Base-by-base conservation (phyloP, 2,888 invertebrate species). In the Yponomeuta cagnagella region DNA sequence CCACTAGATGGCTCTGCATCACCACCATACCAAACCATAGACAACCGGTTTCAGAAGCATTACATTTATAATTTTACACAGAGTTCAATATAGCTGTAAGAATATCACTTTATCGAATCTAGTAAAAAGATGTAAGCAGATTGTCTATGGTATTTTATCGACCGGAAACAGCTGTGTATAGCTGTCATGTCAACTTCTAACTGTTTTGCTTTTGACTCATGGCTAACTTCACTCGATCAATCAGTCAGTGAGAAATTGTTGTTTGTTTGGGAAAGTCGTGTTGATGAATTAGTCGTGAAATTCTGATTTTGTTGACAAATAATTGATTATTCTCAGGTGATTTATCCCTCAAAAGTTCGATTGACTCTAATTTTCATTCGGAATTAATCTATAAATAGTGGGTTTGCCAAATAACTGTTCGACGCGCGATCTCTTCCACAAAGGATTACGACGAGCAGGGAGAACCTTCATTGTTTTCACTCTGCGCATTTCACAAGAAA, bases 381-480 rank as follows among this genome's bases (percentile, higher is more conserved):
- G 68, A 48, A 68, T 48, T 37, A 30, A 65, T 9, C 30, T 31
- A 10, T 33, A 65, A 65, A 65, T 10, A 76, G 75, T 74, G 73
- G 72, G 70, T 70, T 74, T 65, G 68, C 30, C 52, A 43, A 37
- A 71, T 69, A 69, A 72, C 74, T 76, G 71, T 78, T 77, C 79
- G 79, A 77, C 43, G 77, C 76, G 78, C 77, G 78, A 76, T 80
- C 81, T 79, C 84, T 86, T 87, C 86, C 85, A 88, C 89, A 89
- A 90, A 90, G 89, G 63, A 70, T 12, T 70, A 37, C 23, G 86
- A 87, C 82, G 81, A 76, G 79, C 78, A 77, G 80, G 78, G 80
- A 78, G 80, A 78, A 77, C 77, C 77, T 76, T 68, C 69, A 72
- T 72, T 72, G 70, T 72, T 70, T 72, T 72, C 72, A 10, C 71